Conservation (phyloP, 2,113 vertebrate species). For the Ceyx margarethae region DNA sequence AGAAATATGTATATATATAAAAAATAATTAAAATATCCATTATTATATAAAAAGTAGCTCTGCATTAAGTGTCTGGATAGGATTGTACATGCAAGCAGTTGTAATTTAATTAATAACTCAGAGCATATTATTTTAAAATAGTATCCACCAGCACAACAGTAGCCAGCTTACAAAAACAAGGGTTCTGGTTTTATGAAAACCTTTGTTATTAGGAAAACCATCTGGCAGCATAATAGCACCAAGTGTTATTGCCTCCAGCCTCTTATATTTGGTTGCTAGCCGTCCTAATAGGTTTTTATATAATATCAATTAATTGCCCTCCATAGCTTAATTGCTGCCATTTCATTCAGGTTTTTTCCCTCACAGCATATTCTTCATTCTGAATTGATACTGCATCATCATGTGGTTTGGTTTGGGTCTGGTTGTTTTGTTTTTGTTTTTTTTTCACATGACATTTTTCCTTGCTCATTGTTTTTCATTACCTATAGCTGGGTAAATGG, state of each 20-base stretch:
- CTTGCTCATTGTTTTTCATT: neutral
- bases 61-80: slow-evolving; percentile 20
- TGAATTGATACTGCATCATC: neutral
- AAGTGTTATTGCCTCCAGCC: slow-evolving; percentile 29
- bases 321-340: slow-evolving; percentile 12
- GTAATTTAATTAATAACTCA: neutral
- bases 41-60: slow-evolving; percentile 28
- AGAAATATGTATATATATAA: neutral
- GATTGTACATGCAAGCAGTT: neutral
- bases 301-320: slow-evolving; percentile 35
- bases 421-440: neutral
- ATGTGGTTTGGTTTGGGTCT: neutral
- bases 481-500: neutral
- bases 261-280: slow-evolving; percentile 35
- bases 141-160: neutral
- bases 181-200: slow-evolving; percentile 20
- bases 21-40: slow-evolving; percentile 38
- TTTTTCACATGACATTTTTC: neutral
- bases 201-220: slow-evolving; percentile 8
- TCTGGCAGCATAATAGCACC: neutral
- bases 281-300: slow-evolving; percentile 16
- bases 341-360: neutral
- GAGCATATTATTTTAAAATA: slow-evolving; percentile 8
- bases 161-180: slow-evolving; percentile 32
- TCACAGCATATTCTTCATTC: neutral